Percentiles rank a stretch among this genome's conserved stretches.
phyloP scores from a whole-genome alignment of 2,888 invertebrate genomes.

The Synanthedon formicaeformis region DNA sequence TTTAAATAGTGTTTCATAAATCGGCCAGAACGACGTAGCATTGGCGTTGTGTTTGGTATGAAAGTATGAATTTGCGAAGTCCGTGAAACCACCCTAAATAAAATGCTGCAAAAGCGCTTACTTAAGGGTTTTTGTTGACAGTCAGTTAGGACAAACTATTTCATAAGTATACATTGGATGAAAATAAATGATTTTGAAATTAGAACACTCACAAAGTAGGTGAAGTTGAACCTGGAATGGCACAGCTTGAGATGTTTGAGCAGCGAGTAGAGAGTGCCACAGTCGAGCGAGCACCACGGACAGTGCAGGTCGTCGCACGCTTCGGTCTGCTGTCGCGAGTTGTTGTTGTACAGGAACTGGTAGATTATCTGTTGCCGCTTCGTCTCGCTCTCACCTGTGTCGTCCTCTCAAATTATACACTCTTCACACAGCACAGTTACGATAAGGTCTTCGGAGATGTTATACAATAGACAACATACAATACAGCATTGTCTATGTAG shows the following conservation, averaged over 20 bases:
- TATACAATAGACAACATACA: neutral
- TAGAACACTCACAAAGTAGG: slow-evolving; percentile 81
- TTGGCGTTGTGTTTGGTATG: too few species aligned
- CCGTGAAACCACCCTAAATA: too few species aligned
- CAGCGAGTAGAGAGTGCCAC: slow-evolving; percentile 86
- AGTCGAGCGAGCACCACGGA: slow-evolving; percentile 96
- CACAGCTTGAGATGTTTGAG: slow-evolving; percentile 94
- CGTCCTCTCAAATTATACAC: slow-evolving; percentile 40
- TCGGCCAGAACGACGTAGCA: neutral
- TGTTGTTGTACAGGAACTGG: slow-evolving; percentile 96
- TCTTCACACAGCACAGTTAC: too few species aligned
- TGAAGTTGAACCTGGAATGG: slow-evolving; percentile 93
- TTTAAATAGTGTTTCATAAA: too few species aligned
- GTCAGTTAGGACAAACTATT: too few species aligned
- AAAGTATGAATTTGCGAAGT: too few species aligned
- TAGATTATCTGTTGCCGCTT: slow-evolving; percentile 86
- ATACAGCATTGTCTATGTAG: too few species aligned
- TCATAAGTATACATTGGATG: too few species aligned
- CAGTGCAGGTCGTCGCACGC: slow-evolving; percentile 93
- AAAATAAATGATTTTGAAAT: neutral
- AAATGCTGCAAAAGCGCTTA: too few species aligned
- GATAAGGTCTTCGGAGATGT: neutral
- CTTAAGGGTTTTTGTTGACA: too few species aligned
- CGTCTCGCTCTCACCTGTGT: slow-evolving; percentile 26
- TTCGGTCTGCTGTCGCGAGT: slow-evolving; percentile 94